Percentiles rank a stretch among this genome's conserved stretches.
Evolutionary conservation across 2,113 vertebrate genomes (phyloP).

Genomic region (Spea bombifrons): DNA sequence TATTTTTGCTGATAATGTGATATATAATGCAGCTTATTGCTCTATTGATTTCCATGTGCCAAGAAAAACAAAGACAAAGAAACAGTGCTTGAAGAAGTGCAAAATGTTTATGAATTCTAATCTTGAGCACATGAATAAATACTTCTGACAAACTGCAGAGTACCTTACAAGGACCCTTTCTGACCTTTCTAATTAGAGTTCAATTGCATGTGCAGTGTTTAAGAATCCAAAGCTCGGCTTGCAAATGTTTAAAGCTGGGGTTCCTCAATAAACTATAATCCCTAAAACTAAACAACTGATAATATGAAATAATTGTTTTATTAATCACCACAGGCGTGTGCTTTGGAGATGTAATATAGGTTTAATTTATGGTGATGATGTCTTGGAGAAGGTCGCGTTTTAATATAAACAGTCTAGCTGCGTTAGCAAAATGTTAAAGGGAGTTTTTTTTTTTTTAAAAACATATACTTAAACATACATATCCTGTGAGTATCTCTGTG

Average conservation of each 20-base stretch:
- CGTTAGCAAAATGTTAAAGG: too few relatives aligned
- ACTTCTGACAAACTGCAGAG: slow-evolving; percentile 77
- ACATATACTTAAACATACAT: too few relatives aligned
- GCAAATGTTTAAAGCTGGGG: slow-evolving; percentile 52
- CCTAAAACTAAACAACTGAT: slow-evolving; percentile 59
- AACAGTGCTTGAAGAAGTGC: slow-evolving; percentile 63
- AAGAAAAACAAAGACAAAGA: slow-evolving; percentile 69
- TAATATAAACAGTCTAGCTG: background rate
- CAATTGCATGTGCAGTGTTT: slow-evolving; percentile 62
- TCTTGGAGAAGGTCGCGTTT: slow-evolving; percentile 1
- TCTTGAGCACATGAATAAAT: slow-evolving; percentile 80
- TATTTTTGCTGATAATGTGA: slow-evolving; percentile 61
- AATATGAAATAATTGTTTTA: slow-evolving; percentile 70
- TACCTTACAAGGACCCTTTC: slow-evolving; percentile 61
- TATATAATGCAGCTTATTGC: slow-evolving; percentile 55
- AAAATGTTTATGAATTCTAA: slow-evolving; percentile 81
- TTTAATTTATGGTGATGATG: slow-evolving; percentile 54
- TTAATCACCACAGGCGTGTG: slow-evolving; percentile 66
- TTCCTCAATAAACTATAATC: slow-evolving; percentile 37
- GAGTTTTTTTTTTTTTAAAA: too few relatives aligned
- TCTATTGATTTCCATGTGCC: slow-evolving; percentile 61
- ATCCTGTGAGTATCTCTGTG: too few relatives aligned
- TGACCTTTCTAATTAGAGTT: slow-evolving; percentile 75
- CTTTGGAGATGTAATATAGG: slow-evolving; percentile 53
- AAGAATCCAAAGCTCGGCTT: slow-evolving; percentile 56